Evolutionary conservation across 2,113 vertebrate genomes (phyloP).

Genomic region (Engraulis encrasicolus): DNA sequence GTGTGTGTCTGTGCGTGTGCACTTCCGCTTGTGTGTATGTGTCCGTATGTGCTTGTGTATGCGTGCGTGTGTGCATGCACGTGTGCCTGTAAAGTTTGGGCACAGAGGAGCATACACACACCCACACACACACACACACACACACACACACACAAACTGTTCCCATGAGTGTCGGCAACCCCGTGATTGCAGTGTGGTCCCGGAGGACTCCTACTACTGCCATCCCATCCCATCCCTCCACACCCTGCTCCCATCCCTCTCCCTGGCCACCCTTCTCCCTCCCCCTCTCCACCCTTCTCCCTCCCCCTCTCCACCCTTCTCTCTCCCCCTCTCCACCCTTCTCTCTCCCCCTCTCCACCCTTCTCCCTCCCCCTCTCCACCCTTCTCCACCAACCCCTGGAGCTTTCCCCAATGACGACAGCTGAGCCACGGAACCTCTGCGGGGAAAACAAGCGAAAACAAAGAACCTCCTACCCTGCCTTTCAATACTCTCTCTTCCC

Average conservation of each 20-base stretch:
- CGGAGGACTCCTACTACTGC: constrained; percentile 47
- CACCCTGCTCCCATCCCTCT: neutral
- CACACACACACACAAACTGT: constrained; percentile 22
- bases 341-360: constrained; percentile 3
- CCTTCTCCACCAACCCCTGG: too few species aligned
- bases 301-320: constrained; percentile 16
- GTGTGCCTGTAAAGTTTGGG: constrained; percentile 46
- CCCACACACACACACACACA: constrained; percentile 26
- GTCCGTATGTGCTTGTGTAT: too few species aligned
- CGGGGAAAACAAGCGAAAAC: constrained; percentile 70
- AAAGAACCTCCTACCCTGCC: constrained; percentile 63
- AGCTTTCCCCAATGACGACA: constrained; percentile 76
- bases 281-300: constrained; percentile 22
- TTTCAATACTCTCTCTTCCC: constrained; percentile 57
- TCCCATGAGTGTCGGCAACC: constrained; percentile 22
- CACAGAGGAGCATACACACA: too few species aligned
- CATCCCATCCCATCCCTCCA: constrained; percentile 47
- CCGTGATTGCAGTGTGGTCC: constrained; percentile 6
- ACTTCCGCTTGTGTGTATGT: too few species aligned
- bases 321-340: too few species aligned
- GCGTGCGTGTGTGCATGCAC: too few species aligned
- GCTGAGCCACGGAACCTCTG: constrained; percentile 56
- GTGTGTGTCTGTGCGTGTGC: constrained; percentile 33
- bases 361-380: constrained; percentile 1
- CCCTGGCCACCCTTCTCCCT: neutral